phyloP scores from a whole-genome alignment of 2,113 vertebrate species.

The Tragelaphus buxtoni region DNA sequence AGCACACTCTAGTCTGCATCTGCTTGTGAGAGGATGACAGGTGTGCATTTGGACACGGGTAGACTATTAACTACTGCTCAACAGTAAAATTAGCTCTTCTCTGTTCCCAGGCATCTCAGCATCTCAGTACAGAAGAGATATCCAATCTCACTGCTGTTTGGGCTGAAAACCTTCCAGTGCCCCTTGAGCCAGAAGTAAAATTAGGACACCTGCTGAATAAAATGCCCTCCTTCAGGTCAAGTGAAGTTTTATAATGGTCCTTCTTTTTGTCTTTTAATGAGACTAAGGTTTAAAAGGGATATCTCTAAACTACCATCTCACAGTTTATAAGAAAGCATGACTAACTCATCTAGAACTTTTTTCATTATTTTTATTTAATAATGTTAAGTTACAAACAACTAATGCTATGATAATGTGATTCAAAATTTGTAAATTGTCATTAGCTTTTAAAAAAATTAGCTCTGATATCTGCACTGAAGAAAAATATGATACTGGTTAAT shows the following conservation, averaged over 20 bases:
- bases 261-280: not conserved
- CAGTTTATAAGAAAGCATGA: conserved; percentile 21
- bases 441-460: conserved; percentile 20
- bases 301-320: not conserved
- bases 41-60: not conserved
- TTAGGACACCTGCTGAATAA: not conserved
- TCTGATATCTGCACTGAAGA: conserved; percentile 31
- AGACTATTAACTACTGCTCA: conserved; percentile 40
- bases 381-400: conserved; percentile 38
- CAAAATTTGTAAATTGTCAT: conserved; percentile 45
- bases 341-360: conserved; percentile 33
- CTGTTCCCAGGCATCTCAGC: conserved; percentile 1
- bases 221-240: not conserved
- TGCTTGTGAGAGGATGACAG: not conserved
- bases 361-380: conserved; percentile 37
- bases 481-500: conserved; percentile 45
- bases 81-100: conserved; percentile 26
- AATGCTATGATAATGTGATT: conserved; percentile 45
- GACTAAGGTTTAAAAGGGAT: not conserved
- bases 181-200: not conserved
- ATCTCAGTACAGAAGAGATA: not conserved
- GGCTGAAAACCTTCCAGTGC: conserved; percentile 37
- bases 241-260: not conserved
- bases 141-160: not conserved
- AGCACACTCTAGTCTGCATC: not conserved